phyloP scores from a whole-genome alignment of 2,113 vertebrate species.

The Promerops cafer region DNA sequence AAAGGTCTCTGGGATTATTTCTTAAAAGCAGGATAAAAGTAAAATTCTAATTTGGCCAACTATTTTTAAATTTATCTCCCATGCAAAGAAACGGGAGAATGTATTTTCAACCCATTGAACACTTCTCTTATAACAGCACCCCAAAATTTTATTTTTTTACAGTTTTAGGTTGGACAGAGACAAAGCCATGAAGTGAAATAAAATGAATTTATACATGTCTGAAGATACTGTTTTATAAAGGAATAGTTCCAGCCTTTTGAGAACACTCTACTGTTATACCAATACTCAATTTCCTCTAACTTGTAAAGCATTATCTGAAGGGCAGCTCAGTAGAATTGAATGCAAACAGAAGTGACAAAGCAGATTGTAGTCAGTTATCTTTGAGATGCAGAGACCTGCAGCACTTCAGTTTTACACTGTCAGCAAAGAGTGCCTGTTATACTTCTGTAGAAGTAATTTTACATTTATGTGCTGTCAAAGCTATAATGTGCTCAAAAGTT shows the following conservation, averaged over 20 bases:
- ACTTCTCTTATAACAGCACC: background rate
- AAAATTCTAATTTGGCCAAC: background rate
- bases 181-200: background rate
- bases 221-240: background rate
- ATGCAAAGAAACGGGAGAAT: background rate
- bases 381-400: background rate
- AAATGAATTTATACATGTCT: background rate
- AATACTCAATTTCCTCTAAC: background rate
- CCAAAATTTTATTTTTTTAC: background rate
- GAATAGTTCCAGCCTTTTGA: background rate
- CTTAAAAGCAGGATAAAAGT: background rate
- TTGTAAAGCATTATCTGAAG: background rate
- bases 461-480: background rate
- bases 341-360: background rate
- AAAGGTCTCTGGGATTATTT: background rate
- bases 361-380: background rate
- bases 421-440: background rate
- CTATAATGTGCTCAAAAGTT: background rate
- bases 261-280: background rate
- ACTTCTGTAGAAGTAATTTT: background rate
- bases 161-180: background rate
- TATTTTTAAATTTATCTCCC: background rate
- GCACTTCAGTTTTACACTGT: background rate
- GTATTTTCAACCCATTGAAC: background rate
- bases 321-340: background rate